Evolutionary conservation across 2,113 vertebrate species (phyloP), one percentile per base, ranked within the genome.

Genomic region (Thunnus maccoyii): DNA sequence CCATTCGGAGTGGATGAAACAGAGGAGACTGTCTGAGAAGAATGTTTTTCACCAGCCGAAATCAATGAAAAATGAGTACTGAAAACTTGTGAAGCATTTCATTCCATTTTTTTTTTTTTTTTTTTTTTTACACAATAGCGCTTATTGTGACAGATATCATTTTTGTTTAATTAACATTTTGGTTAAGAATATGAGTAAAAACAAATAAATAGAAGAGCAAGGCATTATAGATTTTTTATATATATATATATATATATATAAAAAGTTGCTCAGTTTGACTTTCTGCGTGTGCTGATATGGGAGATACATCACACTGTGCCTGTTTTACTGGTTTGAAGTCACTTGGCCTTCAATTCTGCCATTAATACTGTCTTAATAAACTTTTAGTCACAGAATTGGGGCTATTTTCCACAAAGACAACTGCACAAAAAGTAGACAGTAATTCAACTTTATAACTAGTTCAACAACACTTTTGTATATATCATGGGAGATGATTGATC

Each of bases 161-260:
- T 87, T 80, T 88, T 72, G 67, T 92, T 76, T 78, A 72, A 50
- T 87, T 86, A 79, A 86, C 63, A 82, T 41, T 87, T 84, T 85
- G 58, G 74, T 87, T 57, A 72, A 65, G 25, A 89, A 81, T 36
- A 76, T 32, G 25, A 80, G 55, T 73, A 78, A 83, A 54, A 60
- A 66, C 2, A 3, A 36, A 36, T 41, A 36, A 62, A 64, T 84
- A 91, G 64, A 80, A 76, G 87, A 79, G 62, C 67, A 80, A 84
- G 77, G 72, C 76, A 85, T 91, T 86, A 68, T 78, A 88, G 75
- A 80, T 78, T 62, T 78, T 41, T 7, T 41, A 41, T 80, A 71
- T 89, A 85, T 61, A 79, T 57, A 77, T 36, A 64, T 78, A 78
- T 87, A 76, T 58, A 76, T 63, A 83, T 54, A 68, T 60, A 78